Evolutionary conservation across 2,888 invertebrate species (phyloP).

Genomic region (Andrena praecox): DNA sequence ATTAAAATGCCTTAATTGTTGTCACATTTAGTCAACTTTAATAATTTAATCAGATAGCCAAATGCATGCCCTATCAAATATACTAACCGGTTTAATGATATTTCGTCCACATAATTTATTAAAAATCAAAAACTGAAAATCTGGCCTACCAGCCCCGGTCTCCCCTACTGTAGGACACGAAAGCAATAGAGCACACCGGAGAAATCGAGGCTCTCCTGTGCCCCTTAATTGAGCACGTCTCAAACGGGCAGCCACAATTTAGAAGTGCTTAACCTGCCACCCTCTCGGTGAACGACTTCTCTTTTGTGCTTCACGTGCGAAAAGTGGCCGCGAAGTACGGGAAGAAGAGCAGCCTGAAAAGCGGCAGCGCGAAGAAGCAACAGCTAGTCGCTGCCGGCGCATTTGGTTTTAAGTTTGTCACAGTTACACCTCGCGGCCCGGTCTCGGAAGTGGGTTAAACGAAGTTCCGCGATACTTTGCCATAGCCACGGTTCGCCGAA

Average conservation of each 20-base stretch:
- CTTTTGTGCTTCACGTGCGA: slow-evolving; percentile 62
- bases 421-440: slow-evolving; percentile 66
- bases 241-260: slow-evolving; percentile 48
- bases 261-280: slow-evolving; percentile 55
- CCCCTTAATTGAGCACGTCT: slow-evolving; percentile 17
- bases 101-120: too few relatives aligned
- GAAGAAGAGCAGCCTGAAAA: slow-evolving; percentile 31
- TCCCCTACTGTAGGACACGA: too few relatives aligned
- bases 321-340: slow-evolving; percentile 39
- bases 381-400: slow-evolving; percentile 63
- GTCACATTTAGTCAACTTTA: too few relatives aligned
- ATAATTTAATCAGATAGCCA: too few relatives aligned
- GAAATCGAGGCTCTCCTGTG: neutral
- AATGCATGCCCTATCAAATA: too few relatives aligned
- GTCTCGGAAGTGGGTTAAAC: slow-evolving; percentile 81
- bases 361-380: slow-evolving; percentile 59
- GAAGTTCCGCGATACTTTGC: slow-evolving; percentile 71
- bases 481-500: slow-evolving; percentile 44
- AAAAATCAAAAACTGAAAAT: too few relatives aligned
- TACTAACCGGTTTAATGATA: too few relatives aligned
- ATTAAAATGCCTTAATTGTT: too few relatives aligned
- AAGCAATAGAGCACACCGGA: neutral
- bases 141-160: too few relatives aligned
- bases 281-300: slow-evolving; percentile 53
- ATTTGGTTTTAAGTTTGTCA: slow-evolving; percentile 76